Evolutionary conservation across 2,113 vertebrate genomes (phyloP).

Genomic region (Felis chaus): DNA sequence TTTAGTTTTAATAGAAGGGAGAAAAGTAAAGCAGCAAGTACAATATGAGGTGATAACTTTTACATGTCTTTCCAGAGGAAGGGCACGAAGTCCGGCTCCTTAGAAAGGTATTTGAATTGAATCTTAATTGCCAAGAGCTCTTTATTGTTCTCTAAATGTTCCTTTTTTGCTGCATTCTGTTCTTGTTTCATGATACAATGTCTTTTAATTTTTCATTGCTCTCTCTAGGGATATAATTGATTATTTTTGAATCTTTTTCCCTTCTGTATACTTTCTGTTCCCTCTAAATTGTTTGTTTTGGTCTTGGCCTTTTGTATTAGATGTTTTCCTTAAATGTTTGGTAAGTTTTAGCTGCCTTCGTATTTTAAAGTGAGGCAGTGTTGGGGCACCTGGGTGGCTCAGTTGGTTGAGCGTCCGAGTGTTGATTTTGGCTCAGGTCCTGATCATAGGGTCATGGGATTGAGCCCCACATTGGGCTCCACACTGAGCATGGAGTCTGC

Average conservation of each 20-base stretch:
- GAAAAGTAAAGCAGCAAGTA: background rate
- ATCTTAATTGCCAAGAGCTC: background rate
- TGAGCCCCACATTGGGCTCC: no score
- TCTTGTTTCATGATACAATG: background rate
- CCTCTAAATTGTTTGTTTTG: background rate
- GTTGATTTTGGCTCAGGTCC: no score
- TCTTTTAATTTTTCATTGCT: conserved; percentile 23
- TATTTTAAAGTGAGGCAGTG: background rate
- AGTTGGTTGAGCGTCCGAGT: no score
- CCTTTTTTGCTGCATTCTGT: background rate
- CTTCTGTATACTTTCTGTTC: background rate
- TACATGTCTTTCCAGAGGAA: background rate
- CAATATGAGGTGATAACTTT: background rate
- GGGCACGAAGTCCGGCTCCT: background rate
- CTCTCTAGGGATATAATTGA: background rate
- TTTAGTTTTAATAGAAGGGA: conserved; percentile 29
- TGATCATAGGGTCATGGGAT: no score
- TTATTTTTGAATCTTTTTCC: background rate
- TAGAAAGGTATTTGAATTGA: background rate
- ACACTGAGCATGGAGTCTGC: no score
- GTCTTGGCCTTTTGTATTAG: background rate
- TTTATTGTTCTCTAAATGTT: background rate
- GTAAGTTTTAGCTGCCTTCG: background rate
- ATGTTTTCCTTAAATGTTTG: conserved; percentile 10
- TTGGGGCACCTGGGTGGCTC: no score